Base-by-base conservation (phyloP, 2,113 vertebrate species). In the Ia io region DNA sequence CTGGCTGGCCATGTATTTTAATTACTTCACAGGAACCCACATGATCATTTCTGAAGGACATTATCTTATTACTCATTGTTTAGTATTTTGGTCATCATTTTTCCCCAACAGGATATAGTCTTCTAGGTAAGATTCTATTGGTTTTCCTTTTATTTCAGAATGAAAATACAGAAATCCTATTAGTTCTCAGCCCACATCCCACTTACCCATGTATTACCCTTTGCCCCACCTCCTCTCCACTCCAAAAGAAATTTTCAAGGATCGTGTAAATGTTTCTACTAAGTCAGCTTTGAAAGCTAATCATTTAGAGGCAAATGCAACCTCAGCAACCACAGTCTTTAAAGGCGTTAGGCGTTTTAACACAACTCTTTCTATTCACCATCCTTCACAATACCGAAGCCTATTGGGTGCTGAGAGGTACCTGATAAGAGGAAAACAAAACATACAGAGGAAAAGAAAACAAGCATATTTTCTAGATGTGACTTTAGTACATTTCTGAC, bases 21-120 rank as follows among this genome's bases (percentile, higher is more conserved):
- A 88, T 94, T 82, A 95, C 90, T 90, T 94, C 79, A 71, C 59
- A 77, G 71, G 76, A 97, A 91, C 74, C 79, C 88, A 94, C 4
- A 0, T 0, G 17, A 87, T 1, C 20, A 9, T 0, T 35, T 17
- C 79, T 56, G 0, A 11, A 84, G 1, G n/a, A 0, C 2, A 4
- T 9, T 95, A 94, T 93, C 0, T 44, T 40, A 3, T 3, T 83
- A 84, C 28, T 35, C 42, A 51, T 80, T 71, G 30, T 1, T 88
- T 6, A 92, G 23, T 32, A 14, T 95, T 30, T 84, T 49, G 6
- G 30, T 49, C 17, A 82, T 23, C 8, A 1, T 84, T 71, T 7
- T 6, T 47, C 1, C 5, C 25, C 20, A 87, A 37, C 9, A 30
- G n/a, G 49, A 74, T 70, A 23, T 32, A 77, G 3, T 77, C 10